phyloP scores from a whole-genome alignment of 1,140 invertebrate species.

The Bathynomus jamesi region DNA sequence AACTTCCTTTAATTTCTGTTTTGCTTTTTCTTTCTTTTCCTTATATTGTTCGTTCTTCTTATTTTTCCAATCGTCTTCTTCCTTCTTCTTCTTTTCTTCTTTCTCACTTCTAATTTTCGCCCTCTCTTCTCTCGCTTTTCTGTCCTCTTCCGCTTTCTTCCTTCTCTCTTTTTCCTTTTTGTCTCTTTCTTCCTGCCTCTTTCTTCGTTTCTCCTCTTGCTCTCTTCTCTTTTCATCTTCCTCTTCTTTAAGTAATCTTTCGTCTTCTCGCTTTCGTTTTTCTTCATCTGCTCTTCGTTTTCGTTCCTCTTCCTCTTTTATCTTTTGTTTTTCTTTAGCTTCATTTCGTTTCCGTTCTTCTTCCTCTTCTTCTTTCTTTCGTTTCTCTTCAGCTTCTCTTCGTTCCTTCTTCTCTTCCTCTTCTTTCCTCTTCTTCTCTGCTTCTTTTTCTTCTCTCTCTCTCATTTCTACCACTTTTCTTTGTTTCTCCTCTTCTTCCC shows the following conservation, averaged over 20 bases:
- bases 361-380: background rate
- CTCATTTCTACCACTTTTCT: background rate
- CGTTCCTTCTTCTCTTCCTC: background rate
- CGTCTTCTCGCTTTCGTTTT: background rate
- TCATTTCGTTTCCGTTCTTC: background rate
- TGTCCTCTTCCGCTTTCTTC: background rate
- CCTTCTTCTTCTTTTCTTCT: background rate
- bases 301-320: background rate
- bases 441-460: background rate
- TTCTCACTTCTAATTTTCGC: background rate
- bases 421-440: background rate
- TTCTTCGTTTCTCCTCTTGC: background rate
- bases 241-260: background rate
- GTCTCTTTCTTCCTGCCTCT: background rate
- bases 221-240: background rate
- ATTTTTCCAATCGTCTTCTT: background rate
- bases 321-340: background rate
- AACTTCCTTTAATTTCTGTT: background rate
- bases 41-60: background rate
- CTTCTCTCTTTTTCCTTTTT: background rate
- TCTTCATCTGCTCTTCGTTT: background rate
- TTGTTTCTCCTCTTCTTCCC: background rate
- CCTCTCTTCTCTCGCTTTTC: background rate
- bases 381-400: background rate
- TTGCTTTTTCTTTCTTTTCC: background rate